Evolutionary conservation across 2,888 invertebrate species (phyloP), one percentile per base, ranked within the genome.

Genomic region (Agrotis clavis): DNA sequence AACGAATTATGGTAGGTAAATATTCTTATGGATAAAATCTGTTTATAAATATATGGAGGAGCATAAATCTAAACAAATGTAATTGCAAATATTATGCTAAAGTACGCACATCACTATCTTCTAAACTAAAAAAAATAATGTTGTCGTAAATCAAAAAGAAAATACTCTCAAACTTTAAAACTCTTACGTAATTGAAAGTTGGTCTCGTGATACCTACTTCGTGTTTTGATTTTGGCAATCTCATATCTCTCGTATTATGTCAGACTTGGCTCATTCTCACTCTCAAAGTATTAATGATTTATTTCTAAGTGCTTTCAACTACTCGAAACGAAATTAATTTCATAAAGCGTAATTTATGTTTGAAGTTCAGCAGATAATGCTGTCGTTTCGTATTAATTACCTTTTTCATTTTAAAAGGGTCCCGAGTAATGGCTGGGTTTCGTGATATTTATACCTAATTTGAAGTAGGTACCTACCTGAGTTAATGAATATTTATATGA

Each of bases 211-310:
- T 62, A 59, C n/a, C n/a, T n/a, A n/a, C 57, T 53, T 67, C 69
- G 57, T 66, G 76, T 68, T 72, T 60, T 51, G 63, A 74, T 69
- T 86, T 88, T 88, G 88, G 88, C 88, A 88, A 75, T 76, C 75
- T 72, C 79, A 71, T 85, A 78, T 84, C 71, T 74, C 56, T 71
- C 54, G 62, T 68, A 81, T 87, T 85, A 86, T 89, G 84, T 83
- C 88, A 89, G 79, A 87, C 83, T 91, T 89, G 87, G 87, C 89
- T 87, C 85, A 84, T 89, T 86, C 83, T 83, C 83, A 80, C 82
- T 79, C 75, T 76, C 68, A 50, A 81, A 83, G 78, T 87, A 88
- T 87, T 87, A 84, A 88, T 88, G 87, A 86, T 84, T 81, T 84
- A 85, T 75, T 81, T 81, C 54, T 81, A 82, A 87, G 83, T 80